Percentiles rank a stretch among this genome's conserved stretches.
These are phyloP conservation scores for Xanthia icteritia DNA, from an alignment of 2,888 invertebrate genomes.

Conservation along the genomic window DNA sequence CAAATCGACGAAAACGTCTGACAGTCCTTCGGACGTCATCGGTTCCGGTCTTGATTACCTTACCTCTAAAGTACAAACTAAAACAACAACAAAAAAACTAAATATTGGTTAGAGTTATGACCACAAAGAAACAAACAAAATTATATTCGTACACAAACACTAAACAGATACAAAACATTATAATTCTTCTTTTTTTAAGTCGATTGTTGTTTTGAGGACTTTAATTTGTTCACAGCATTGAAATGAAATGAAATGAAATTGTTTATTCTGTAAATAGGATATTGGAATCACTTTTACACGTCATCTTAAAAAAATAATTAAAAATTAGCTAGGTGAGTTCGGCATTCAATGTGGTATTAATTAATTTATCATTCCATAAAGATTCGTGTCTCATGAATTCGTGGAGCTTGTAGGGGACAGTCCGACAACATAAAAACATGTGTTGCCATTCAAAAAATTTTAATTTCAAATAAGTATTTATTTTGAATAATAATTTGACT, in stretches of 20 bases:
- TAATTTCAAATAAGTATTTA: conserved; percentile 22
- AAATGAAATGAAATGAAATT: no score
- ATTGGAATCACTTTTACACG: no score
- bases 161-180: no score
- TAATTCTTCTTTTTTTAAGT: background rate
- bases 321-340: no score
- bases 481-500: background rate
- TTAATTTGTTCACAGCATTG: no score
- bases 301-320: no score
- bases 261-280: no score
- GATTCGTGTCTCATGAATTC: background rate
- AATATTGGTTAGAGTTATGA: background rate
- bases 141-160: background rate
- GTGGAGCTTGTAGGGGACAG: background rate
- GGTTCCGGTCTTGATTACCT: no score
- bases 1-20: background rate
- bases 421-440: background rate
- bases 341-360: no score
- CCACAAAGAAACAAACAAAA: background rate
- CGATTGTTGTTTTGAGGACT: background rate
- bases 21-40: no score
- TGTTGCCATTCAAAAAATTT: conserved; percentile 26
- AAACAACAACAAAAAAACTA: background rate
- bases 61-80: background rate
- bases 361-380: background rate